Evolutionary conservation across 2,888 invertebrate species (phyloP), one percentile per base, ranked within the genome.

Genomic region (Gastracanthus pulcherrimus): DNA sequence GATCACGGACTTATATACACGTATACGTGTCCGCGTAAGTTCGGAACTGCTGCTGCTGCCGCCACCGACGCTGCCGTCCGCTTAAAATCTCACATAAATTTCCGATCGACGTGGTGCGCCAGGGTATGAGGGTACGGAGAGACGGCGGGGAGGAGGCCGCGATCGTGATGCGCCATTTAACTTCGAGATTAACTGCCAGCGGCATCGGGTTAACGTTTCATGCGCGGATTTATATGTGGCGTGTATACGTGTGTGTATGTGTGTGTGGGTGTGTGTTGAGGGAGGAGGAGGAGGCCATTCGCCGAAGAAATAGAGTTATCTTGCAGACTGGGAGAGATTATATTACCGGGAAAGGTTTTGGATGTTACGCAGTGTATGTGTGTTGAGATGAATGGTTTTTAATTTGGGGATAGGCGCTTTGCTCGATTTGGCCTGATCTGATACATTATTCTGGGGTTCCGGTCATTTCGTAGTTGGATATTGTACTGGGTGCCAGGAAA

Each of bases 41-140:
- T 72, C 72, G 72, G 64, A 64, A 41, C 5, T 16, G 13, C 41
- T 13, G 41, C 41, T 13, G 5, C 2, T 2, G 41, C 41, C 9
- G 41, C 41, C 16, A 41, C 51, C 64, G 41, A 58, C 19, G 69
- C 67, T 41, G 67, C 31, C 75, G 69, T 64, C 41, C 58, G 76
- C 66, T 80, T 74, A 82, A 84, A 83, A 83, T 84, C 83, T 76
- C 82, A 84, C 84, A 85, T 85, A 83, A 85, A 85, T 85, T 82
- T 75, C 38, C 81, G 67, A 82, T 64, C 31, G 78, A 62, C 51
- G 34, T 29, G 38, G 26, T 31, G 5, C 38, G 5, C 16, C n/a
- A n/a, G n/a, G 34, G 13, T 16, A 11, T 16, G 34, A 29, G 7
- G 58, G 55, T 55, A 55, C 55, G 55, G 19, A 23, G 62, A 34